Base-by-base conservation (phyloP, 2,888 invertebrate genomes). In the Laspeyria flexula region DNA sequence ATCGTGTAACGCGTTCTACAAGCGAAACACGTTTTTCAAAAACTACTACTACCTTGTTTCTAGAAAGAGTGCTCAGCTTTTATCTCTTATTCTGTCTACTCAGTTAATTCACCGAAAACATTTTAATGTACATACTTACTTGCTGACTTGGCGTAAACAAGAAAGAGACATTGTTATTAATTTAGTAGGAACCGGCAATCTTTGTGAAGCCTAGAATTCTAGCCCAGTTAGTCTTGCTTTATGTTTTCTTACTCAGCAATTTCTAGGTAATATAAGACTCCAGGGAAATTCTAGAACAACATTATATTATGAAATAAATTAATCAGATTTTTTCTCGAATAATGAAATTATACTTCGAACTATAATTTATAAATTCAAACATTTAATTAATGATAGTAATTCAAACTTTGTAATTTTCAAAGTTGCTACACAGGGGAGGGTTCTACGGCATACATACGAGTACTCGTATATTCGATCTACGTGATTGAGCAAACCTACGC, bases 21-120 rank as follows among this genome's bases (percentile, higher is more conserved):
- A 82, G 77, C 81, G 80, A 85, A 83, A 83, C 82, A 86, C 79
- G 83, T 83, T 86, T 85, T 82, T 79, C 74, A 77, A 82, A 87
- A 86, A 83, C 77, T 73, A 79, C 79, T 75, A 12, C 30, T 7
- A 74, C 74, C 74, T 71, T 74, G 72, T 79, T 73, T 79, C 62
- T 63, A 65, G 65, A 54, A 66, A 60, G 48, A 64, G 60, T 54
- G 49, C 60, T 63, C 58, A 58, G 64, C 64, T 64, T 66, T 75
- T 69, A 70, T 68, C 60, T 74, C 70, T 77, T 72, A 70, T 73
- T 71, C 63, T 62, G 60, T 65, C 63, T 65, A 65, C 62, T 67
- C 59, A 60, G 57, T 58, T 65, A 64, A 61, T 61, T 58, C 47
- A 18, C 45, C n/a, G 38, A 43, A 51, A 47, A 54, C 47, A 64